Base-by-base conservation (phyloP, 2,113 vertebrate species). In the Crocuta crocuta region DNA sequence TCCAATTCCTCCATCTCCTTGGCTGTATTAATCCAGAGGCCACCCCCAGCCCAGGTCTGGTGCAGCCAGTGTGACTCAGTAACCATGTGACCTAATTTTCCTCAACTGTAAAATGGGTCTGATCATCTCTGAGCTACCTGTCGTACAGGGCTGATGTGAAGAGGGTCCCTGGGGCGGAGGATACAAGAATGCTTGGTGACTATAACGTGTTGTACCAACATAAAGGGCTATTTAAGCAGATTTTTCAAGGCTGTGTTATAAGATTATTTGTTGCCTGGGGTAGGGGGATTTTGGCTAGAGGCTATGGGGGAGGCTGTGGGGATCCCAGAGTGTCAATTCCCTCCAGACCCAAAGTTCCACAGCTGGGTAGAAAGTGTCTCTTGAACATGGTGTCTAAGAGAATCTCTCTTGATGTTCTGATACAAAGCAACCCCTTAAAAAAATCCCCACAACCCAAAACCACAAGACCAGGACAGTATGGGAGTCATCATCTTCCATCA, bases 41-140 rank as follows among this genome's bases (percentile, higher is more conserved):
- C 0, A 1, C 61, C 10, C 45, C 6, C 2, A 31, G 55, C 23
- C 53, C 28, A 43, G 66, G 24, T 10, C 65, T 48, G 48, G 58
- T 21, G 16, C 13, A 92, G 26, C 13, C 31, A 8, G 10, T 8
- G 4, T 84, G 92, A 96, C 50, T 96, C 87, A 71, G 10, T 28
- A 91, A 10, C 87, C 80, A 10, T 3, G 50, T 66, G 83, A 71
- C 70, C 55, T 88, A 31, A 2, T 76, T 71, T 31, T 87, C 63
- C 35, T 35, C 58, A 55, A 90, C 84, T 95, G 68, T 45, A 65
- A 94, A 94, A 89, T 74, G 74, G 87, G 73, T 58, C 63, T 26
- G 12, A 82, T 45, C 28, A 78, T 35, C 61, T 39, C 68, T 61
- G 81, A 86, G 31, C 66, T 81, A 15, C 33, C 65, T 94, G 66